These are phyloP conservation scores for Phanerotoma sp. DNA, from an alignment of 2,888 invertebrate species.

Conservation along the genomic window DNA sequence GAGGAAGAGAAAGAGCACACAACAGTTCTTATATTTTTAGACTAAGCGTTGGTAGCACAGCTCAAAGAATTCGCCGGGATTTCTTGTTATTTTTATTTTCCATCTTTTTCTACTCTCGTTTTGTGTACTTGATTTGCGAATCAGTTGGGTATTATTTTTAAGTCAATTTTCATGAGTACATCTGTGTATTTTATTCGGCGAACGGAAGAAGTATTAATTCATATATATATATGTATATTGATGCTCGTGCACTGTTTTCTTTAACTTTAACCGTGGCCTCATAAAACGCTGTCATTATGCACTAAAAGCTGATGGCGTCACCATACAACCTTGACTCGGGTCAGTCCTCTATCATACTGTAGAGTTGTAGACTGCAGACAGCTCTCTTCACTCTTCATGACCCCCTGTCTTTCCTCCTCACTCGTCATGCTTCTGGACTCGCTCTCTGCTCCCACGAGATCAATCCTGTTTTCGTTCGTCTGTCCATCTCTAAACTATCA, in stretches of 20 bases:
- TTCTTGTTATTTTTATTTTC: constrained; percentile 12
- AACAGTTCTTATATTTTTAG: constrained; percentile 32
- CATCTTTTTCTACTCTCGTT: not conserved
- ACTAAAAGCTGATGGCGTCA: constrained; percentile 56
- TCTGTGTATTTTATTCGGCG: not conserved
- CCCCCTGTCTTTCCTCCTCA: constrained; percentile 18
- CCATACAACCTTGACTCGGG: constrained; percentile 57
- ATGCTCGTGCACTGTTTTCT: not conserved
- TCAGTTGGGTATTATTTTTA: not conserved
- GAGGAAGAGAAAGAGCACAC: constrained; percentile 15
- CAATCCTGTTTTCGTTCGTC: constrained; percentile 7
- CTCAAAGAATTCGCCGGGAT: constrained; percentile 29
- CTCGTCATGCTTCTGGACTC: constrained; percentile 19
- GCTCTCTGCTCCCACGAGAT: constrained; percentile 16
- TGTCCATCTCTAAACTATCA: not conserved
- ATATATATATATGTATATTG: not conserved
- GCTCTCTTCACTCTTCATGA: constrained; percentile 26
- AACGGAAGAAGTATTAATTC: not conserved
- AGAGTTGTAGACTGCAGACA: constrained; percentile 18
- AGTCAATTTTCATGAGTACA: not conserved
- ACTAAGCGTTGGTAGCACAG: constrained; percentile 21
- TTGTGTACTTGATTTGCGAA: not conserved
- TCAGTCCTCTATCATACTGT: constrained; percentile 56
- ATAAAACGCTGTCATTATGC: constrained; percentile 54
- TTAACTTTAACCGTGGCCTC: constrained; percentile 27